Base-by-base conservation (phyloP, 2,113 vertebrate genomes). In the Sigmodon hispidus region DNA sequence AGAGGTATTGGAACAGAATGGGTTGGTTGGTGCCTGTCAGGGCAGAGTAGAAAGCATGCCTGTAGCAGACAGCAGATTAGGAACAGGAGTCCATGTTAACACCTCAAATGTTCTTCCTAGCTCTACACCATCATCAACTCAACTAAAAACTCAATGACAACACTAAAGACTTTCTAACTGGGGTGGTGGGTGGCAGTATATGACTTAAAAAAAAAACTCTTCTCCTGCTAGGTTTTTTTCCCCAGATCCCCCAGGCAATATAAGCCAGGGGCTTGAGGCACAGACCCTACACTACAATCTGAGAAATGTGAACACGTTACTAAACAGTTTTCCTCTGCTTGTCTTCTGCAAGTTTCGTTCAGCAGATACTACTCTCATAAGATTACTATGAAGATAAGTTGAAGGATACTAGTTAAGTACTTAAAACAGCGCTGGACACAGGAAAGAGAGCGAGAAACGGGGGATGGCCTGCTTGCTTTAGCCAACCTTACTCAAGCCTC, bases 241-340 rank as follows among this genome's bases (percentile, higher is more conserved):
- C n/a, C n/a, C 85, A 88, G 63, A 67, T 36, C 1, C 22, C 87
- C 22, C 19, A 93, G 73, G 50, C 17, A 83, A 19, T 69, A 75
- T 79, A 94, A 73, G 12, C 75, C 75, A 69, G 43, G 16, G 16
- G 34, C 88, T 65, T 43, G 86, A 57, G 79, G 45, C 31, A 63
- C 21, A 73, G 52, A n/a, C 73, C 29, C 70, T 45, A 90, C 63
- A 90, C 12, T 65, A 87, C 31, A 81, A 92, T 29, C 73, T 91
- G 40, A 91, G 15, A 73, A 96, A 94, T 67, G 13, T 48, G 29
- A 24, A 87, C 79, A 95, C 88, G 76, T 73, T 93, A 93, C 22
- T 93, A 92, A 93, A 92, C 11, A 86, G 50, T 50, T 90, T 93
- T 45, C 61, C 59, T 96, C 76, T 73, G 26, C 90, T 96, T 63